These are phyloP conservation scores for Silurus asotus DNA, from an alignment of 2,113 vertebrate genomes.

Conservation along the genomic window DNA sequence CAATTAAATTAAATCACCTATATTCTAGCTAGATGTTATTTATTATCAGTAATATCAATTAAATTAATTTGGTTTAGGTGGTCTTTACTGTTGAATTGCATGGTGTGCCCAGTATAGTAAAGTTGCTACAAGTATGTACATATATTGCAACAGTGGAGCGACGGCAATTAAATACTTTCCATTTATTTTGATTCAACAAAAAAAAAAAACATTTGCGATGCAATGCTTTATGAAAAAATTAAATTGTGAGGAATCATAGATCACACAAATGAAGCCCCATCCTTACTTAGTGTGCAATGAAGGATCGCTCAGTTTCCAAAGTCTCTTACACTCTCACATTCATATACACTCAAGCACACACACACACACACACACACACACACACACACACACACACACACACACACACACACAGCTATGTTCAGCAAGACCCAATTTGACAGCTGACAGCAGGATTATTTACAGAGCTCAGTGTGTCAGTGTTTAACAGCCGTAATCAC, in stretches of 20 bases:
- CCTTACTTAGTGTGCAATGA: not conserved
- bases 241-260: conserved; percentile 55
- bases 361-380: conserved; percentile 19
- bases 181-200: not conserved
- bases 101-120: not conserved
- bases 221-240: not conserved
- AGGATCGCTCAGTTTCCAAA: no score
- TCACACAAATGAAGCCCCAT: not conserved
- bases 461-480: conserved; percentile 27
- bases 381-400: conserved; percentile 21
- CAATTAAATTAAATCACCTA: not conserved
- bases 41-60: not conserved
- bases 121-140: not conserved
- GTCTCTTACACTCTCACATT: not conserved
- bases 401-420: conserved; percentile 10
- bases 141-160: not conserved
- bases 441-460: conserved; percentile 37
- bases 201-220: not conserved
- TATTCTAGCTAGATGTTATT: not conserved
- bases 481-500: conserved; percentile 33
- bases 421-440: conserved; percentile 57
- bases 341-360: conserved; percentile 16
- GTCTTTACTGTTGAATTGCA: no score
- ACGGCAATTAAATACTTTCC: not conserved
- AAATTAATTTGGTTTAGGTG: not conserved